A percentile compares a stretch with the other conserved stretches of the same genome.
These are phyloP conservation scores for Polypterus senegalus DNA, from an alignment of 2,113 vertebrate species.

Conservation along the genomic window DNA sequence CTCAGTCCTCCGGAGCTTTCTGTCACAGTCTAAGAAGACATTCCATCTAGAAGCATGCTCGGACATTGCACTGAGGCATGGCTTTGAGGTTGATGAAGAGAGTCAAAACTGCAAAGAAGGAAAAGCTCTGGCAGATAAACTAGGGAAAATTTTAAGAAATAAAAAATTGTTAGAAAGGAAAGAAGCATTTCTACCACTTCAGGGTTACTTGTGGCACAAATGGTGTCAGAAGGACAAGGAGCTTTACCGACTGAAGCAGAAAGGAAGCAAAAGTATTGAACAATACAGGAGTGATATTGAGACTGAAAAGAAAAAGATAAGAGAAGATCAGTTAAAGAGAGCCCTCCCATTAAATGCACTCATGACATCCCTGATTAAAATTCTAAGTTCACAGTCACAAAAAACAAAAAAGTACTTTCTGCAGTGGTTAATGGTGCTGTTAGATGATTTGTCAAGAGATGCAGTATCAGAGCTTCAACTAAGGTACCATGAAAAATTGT, in stretches of 20 bases:
- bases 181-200: slow-evolving; percentile 34
- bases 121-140: neutral
- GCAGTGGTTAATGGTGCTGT: slow-evolving; percentile 14
- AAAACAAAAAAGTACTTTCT: slow-evolving; percentile 9
- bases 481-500: slow-evolving; percentile 13
- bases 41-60: neutral
- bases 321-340: slow-evolving; percentile 15
- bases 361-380: slow-evolving; percentile 26
- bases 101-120: neutral
- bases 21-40: slow-evolving; percentile 7
- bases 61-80: neutral
- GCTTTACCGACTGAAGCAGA: slow-evolving; percentile 32
- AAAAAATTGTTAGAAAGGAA: neutral
- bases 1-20: slow-evolving; percentile 19
- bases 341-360: slow-evolving; percentile 27
- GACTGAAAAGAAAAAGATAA: slow-evolving; percentile 21
- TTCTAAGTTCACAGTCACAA: slow-evolving; percentile 7
- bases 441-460: slow-evolving; percentile 13
- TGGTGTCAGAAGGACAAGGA: slow-evolving; percentile 44
- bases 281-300: slow-evolving; percentile 30
- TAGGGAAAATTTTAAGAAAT: neutral
- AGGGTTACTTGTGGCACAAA: slow-evolving; percentile 30
- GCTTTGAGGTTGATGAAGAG: neutral
- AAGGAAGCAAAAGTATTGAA: slow-evolving; percentile 30
- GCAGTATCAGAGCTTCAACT: neutral